A percentile compares a stretch with the other conserved stretches of the same genome.
Evolutionary conservation across 1,140 invertebrate genomes (phyloP).

Genomic region (Platyscapa corneri): DNA sequence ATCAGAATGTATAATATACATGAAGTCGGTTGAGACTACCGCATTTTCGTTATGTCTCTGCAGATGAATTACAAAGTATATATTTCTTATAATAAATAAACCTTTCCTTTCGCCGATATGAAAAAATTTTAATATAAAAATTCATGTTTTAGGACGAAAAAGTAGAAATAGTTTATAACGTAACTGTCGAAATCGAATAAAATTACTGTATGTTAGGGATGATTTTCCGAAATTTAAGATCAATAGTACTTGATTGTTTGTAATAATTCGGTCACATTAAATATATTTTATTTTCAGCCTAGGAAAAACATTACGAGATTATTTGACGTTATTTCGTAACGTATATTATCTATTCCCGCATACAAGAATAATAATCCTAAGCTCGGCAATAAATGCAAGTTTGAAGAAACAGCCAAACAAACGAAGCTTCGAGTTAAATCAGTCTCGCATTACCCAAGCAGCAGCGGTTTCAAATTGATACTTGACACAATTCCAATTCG

Average conservation of each 20-base stretch:
- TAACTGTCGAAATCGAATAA: too few relatives aligned
- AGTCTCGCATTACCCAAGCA: not conserved
- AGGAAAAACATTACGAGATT: not conserved
- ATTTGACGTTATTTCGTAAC: not conserved
- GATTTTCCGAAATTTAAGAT: too few relatives aligned
- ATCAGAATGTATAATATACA: not conserved
- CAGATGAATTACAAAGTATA: not conserved
- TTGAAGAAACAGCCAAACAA: not conserved
- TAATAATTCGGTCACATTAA: not conserved
- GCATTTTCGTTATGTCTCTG: not conserved
- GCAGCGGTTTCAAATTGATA: not conserved
- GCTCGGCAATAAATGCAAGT: slow-evolving; percentile 2
- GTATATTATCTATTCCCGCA: not conserved
- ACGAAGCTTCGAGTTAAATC: not conserved
- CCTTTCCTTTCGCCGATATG: too few relatives aligned
- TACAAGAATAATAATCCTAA: slow-evolving; percentile 2
- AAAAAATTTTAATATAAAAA: too few relatives aligned
- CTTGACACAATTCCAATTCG: not conserved
- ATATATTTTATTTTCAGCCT: not conserved
- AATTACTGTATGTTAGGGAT: too few relatives aligned
- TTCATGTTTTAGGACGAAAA: too few relatives aligned
- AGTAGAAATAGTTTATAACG: too few relatives aligned
- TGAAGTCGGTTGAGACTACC: not conserved
- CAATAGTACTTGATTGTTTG: not conserved
- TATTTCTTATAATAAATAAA: not conserved